Conservation (phyloP, 1,140 invertebrate genomes). For the Tetramorium parvispinum region DNA sequence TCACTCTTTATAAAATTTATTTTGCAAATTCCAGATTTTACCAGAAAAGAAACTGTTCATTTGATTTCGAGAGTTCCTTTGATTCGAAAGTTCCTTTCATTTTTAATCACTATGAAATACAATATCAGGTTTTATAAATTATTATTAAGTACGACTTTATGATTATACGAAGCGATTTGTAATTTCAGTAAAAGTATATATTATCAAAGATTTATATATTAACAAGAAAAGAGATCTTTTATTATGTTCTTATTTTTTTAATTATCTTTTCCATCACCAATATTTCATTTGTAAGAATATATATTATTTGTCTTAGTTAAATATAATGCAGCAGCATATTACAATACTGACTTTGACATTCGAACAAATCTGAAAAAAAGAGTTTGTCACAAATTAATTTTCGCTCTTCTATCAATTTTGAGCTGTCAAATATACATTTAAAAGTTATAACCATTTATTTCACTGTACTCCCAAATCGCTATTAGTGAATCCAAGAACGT, state of each 20-base stretch:
- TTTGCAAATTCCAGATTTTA: background rate
- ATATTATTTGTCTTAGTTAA: background rate
- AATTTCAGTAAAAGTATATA: background rate
- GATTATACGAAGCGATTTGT: background rate
- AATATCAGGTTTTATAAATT: background rate
- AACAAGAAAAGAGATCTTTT: background rate
- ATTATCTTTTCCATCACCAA: background rate
- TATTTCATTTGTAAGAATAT: background rate
- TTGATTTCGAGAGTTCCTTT: background rate
- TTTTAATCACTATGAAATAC: background rate
- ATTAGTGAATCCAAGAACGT: slow-evolving; percentile 29
- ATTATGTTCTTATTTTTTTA: background rate
- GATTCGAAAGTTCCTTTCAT: background rate
- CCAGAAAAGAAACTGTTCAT: background rate
- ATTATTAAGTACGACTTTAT: background rate
- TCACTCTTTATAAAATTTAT: background rate
- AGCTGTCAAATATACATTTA: background rate
- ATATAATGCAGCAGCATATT: background rate
- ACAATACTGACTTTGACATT: background rate
- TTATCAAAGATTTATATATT: background rate
- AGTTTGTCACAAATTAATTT: background rate
- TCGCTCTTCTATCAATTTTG: background rate
- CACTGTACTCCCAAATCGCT: background rate
- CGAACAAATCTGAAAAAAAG: background rate
- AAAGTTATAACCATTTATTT: background rate